Evolutionary conservation across 2,113 vertebrate species (phyloP).

Genomic region (Sebastes fasciatus): DNA sequence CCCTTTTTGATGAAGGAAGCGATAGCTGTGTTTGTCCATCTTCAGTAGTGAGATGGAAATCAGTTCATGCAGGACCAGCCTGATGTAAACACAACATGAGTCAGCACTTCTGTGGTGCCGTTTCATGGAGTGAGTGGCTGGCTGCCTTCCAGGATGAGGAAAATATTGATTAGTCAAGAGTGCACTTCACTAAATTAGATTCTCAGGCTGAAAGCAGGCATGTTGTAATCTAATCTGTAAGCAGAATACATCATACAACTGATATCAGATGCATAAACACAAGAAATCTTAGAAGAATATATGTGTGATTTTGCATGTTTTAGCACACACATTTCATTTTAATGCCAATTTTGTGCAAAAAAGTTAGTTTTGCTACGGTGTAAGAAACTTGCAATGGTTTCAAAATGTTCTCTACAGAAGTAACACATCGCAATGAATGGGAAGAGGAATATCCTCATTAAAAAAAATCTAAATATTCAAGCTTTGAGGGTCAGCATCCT

Average conservation of each 20-base stretch:
- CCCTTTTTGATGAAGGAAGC: neutral
- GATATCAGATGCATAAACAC: neutral
- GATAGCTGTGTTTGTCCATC: neutral
- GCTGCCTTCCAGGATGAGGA: constrained; percentile 11
- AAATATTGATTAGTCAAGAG: constrained; percentile 10
- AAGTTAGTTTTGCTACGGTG: neutral
- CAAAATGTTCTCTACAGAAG: neutral
- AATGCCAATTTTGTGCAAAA: neutral
- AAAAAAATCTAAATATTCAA: neutral
- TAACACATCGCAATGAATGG: neutral
- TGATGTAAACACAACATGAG: neutral
- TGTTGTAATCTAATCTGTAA: constrained; percentile 8
- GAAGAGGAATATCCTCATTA: neutral
- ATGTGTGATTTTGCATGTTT: neutral
- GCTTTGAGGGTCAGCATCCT: neutral
- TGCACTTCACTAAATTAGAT: constrained; percentile 25
- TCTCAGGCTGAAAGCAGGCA: neutral
- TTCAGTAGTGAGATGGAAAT: neutral
- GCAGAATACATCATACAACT: constrained; percentile 1
- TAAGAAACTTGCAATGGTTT: neutral
- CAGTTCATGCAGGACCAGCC: neutral
- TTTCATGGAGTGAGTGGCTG: neutral
- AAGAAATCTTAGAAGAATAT: neutral
- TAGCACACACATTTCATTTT: neutral
- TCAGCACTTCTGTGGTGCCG: neutral